phyloP scores from a whole-genome alignment of 64 coral and sea anemone species.

The Pocillopora damicornis region DNA sequence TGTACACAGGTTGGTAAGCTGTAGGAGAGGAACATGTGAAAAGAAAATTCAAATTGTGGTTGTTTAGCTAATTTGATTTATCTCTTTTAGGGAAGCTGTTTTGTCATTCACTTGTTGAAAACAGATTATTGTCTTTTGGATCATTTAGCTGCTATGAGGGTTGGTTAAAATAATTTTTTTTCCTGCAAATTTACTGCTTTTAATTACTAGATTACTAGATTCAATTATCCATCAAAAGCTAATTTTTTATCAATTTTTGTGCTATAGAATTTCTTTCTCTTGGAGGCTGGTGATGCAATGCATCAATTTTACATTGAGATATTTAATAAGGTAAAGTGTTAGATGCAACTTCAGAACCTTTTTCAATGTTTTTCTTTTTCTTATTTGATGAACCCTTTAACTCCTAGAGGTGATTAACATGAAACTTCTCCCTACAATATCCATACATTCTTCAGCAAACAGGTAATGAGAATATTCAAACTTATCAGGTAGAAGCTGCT shows the following conservation, averaged over 20 bases:
- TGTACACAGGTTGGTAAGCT: slow-evolving; percentile 6
- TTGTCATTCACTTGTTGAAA: slow-evolving; percentile 63
- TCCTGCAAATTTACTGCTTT: background rate
- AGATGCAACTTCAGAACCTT: background rate
- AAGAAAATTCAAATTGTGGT: no score
- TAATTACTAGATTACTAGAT: background rate
- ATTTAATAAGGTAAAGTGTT: slow-evolving; percentile 71
- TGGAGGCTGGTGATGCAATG: slow-evolving; percentile 96
- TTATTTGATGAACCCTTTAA: background rate
- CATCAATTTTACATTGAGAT: slow-evolving; percentile 95
- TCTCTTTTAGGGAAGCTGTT: slow-evolving; percentile 55
- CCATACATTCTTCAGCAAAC: no score
- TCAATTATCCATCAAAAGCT: background rate
- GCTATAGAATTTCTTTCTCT: slow-evolving; percentile 84
- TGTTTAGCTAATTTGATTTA: background rate
- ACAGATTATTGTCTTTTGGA: slow-evolving; percentile 76
- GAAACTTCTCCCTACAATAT: no score
- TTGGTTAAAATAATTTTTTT: slow-evolving; percentile 2
- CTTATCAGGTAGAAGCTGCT: no score
- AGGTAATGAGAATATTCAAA: no score
- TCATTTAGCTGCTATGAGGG: slow-evolving; percentile 93
- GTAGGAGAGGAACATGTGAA: no score
- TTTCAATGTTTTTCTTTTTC: background rate
- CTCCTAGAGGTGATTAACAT: no score
- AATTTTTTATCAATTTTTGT: background rate